Conservation (phyloP, 2,888 invertebrate species). For the Mantis religiosa region DNA sequence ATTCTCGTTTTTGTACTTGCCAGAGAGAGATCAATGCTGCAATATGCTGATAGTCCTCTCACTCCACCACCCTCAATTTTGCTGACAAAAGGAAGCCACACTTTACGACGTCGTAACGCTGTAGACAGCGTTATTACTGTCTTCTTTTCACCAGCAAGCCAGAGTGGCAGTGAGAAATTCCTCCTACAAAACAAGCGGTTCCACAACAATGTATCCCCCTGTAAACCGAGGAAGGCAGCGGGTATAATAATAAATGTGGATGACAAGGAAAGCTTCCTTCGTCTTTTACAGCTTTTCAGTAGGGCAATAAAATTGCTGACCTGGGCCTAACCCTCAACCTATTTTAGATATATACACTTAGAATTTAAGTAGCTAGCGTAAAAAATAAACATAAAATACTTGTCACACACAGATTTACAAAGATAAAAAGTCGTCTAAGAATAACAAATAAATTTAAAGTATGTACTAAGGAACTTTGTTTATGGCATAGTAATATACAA, state of each 20-base stretch:
- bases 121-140: neutral
- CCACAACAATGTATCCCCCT: neutral
- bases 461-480: too few species aligned
- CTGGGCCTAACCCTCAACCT: too few species aligned
- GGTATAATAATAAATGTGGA: neutral
- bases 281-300: too few species aligned
- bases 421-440: too few species aligned
- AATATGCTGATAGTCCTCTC: neutral
- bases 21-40: neutral
- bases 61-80: neutral
- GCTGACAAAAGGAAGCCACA: constrained; percentile 4
- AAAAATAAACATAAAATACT: too few species aligned
- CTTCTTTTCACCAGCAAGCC: neutral
- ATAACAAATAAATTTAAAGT: too few species aligned
- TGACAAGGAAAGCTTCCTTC: too few species aligned
- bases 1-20: neutral
- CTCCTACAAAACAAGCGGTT: neutral
- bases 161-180: neutral
- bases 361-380: too few species aligned
- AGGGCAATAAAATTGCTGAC: too few species aligned
- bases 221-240: neutral
- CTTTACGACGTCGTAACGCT: neutral
- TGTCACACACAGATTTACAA: too few species aligned
- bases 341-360: too few species aligned
- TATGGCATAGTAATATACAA: too few species aligned